Evolutionary conservation across 2,113 vertebrate genomes (phyloP), one percentile per base, ranked within the genome.

Genomic region (Mus pahari): DNA sequence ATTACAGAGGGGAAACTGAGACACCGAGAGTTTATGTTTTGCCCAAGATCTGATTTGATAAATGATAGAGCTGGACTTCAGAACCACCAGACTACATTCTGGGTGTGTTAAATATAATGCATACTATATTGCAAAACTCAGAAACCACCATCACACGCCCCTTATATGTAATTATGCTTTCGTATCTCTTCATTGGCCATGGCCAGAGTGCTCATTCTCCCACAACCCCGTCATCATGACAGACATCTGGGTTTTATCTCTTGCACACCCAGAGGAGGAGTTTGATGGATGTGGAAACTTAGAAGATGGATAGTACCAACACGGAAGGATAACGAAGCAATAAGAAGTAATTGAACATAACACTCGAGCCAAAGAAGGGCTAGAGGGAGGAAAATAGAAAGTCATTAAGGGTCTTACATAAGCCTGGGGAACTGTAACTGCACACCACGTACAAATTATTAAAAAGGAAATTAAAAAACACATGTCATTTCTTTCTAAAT

Each of bases 1-100:
- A 13, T 82, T 91, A 87, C 22, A 91, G 81, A 48, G 89, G 71
- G 45, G 33, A 91, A 88, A 92, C 17, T 36, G 53, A 94, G 94
- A n/a, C 66, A 75, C 6, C 55, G 53, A 60, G 45, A 58, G 33
- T 7, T 45, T 77, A 82, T 45, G 9, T 73, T 92, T 86, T 92
- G 9, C 42, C 84, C 31, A 62, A 60, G 60, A 71, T 42, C 36
- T 70, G 73, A 90, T 19, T 58, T 68, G 39, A 24, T 86, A 78
- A 92, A 78, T 7, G 60, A 93, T 14, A 58, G 53, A 87, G 39
- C 22, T 39, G 33, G 53, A 39, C 45, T 94, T 77, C 70, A 89
- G 71, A 68, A 14, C 62, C 33, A 64, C 73, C 22, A 39, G 16
- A 55, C 19, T 92, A 64, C 13, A 53, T 60, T 10, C 68, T 66